A percentile compares a stretch with the other conserved stretches of the same genome.
These are phyloP conservation scores for Plemyria rubiginata DNA, from an alignment of 2,888 invertebrate species.

Conservation along the genomic window DNA sequence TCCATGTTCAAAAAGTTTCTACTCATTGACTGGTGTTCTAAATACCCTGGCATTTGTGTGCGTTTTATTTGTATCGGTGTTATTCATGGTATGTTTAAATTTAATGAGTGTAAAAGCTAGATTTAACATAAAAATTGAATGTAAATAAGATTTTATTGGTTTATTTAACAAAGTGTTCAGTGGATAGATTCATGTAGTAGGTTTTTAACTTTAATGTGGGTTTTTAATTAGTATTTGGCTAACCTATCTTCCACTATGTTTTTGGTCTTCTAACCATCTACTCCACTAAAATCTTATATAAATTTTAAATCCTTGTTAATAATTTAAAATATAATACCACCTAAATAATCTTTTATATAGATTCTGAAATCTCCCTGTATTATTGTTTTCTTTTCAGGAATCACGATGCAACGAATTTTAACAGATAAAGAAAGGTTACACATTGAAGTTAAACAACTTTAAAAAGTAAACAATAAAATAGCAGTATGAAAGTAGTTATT, in stretches of 20 bases:
- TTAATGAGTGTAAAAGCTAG: slow-evolving; percentile 30
- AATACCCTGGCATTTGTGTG: not conserved
- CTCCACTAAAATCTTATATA: too few species aligned
- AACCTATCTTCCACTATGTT: not conserved
- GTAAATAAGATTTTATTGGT: slow-evolving; percentile 33
- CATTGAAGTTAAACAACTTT: slow-evolving; percentile 36
- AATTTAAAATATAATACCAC: too few species aligned
- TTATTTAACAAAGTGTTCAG: slow-evolving; percentile 50
- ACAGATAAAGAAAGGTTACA: slow-evolving; percentile 27
- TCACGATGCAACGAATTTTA: slow-evolving; percentile 29
- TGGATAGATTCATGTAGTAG: slow-evolving; percentile 27
- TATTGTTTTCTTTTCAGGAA: slow-evolving; percentile 6
- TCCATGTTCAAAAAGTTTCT: not conserved
- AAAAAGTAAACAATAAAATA: slow-evolving; percentile 31
- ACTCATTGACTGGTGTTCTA: not conserved
- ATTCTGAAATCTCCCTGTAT: not conserved
- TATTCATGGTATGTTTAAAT: not conserved
- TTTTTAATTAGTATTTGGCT: not conserved
- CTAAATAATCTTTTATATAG: not conserved
- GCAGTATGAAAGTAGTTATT: slow-evolving; percentile 38
- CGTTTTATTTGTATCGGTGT: not conserved
- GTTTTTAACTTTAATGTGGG: slow-evolving; percentile 39
- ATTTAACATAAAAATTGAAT: slow-evolving; percentile 14
- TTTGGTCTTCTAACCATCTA: not conserved
- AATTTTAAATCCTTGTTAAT: too few species aligned